Conservation (phyloP, 64 coral and sea anemone genomes). For the Montipora cactus region DNA sequence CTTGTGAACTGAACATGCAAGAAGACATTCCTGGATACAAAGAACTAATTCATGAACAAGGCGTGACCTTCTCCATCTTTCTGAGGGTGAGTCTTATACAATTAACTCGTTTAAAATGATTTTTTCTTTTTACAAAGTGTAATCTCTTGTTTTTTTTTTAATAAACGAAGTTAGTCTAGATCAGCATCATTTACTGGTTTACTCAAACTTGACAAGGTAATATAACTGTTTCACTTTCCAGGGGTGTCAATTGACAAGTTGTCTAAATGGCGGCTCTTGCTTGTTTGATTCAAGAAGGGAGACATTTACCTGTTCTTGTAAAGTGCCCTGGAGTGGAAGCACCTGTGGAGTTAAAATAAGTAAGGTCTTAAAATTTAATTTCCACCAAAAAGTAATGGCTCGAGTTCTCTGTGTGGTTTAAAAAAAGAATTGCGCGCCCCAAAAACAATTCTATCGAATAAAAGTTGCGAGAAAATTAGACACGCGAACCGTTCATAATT, state of each 20-base stretch:
- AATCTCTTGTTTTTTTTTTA: no score
- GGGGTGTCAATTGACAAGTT: background rate
- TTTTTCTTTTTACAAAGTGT: background rate
- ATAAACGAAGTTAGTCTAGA: no score
- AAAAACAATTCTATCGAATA: no score
- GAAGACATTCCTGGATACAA: background rate
- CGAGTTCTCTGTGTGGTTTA: no score
- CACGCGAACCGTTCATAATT: no score
- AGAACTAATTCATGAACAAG: background rate
- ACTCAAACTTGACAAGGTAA: no score
- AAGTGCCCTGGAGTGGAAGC: slow-evolving; percentile 5
- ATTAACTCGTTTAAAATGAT: background rate
- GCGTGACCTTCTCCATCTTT: background rate
- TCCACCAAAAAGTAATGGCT: no score
- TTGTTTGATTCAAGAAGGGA: background rate
- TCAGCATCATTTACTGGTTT: no score
- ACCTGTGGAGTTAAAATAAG: slow-evolving; percentile 4
- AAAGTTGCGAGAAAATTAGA: no score
- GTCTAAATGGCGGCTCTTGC: background rate
- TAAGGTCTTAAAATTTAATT: background rate
- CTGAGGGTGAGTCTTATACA: background rate
- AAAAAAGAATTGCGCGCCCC: no score
- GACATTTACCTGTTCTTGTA: background rate
- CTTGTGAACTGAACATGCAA: slow-evolving; percentile 13
- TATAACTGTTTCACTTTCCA: background rate